These are phyloP conservation scores for Zhuqinia jingwanae DNA, from an alignment of 2,888 invertebrate species.

Conservation along the genomic window DNA sequence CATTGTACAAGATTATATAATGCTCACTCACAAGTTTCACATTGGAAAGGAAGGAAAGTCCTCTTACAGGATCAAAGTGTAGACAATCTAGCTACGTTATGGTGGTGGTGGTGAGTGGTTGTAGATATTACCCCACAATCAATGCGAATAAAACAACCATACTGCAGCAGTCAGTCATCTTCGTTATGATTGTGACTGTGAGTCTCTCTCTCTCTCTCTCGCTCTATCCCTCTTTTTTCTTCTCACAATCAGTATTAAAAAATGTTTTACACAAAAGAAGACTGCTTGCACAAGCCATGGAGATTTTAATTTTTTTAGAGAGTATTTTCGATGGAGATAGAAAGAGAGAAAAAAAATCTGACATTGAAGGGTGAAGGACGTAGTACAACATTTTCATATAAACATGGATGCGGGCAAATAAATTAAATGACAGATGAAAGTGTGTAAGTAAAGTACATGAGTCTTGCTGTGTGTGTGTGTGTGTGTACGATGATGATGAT, in stretches of 20 bases:
- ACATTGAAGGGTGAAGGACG: slow-evolving; percentile 66
- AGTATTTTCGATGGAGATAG: slow-evolving; percentile 48
- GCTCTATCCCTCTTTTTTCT: too few species aligned
- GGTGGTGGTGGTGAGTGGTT: too few species aligned
- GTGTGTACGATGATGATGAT: not conserved
- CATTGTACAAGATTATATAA: slow-evolving; percentile 4
- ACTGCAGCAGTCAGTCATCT: slow-evolving; percentile 25
- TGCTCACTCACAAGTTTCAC: not conserved
- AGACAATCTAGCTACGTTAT: not conserved
- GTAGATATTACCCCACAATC: slow-evolving; percentile 48
- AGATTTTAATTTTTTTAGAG: slow-evolving; percentile 54
- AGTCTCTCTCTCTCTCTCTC: not conserved
- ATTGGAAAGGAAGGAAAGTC: slow-evolving; percentile 1
- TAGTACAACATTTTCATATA: slow-evolving; percentile 56
- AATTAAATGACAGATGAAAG: slow-evolving; percentile 70
- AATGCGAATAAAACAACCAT: slow-evolving; percentile 48
- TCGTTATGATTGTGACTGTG: not conserved
- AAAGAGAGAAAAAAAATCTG: slow-evolving; percentile 49
- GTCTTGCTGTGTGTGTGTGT: slow-evolving; percentile 3
- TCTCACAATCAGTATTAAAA: slow-evolving; percentile 37
- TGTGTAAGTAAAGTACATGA: slow-evolving; percentile 54
- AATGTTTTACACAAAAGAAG: slow-evolving; percentile 47
- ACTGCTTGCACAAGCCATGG: not conserved
- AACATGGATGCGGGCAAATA: slow-evolving; percentile 70
- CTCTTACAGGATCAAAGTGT: slow-evolving; percentile 58